Evolutionary conservation across 2,888 invertebrate species (phyloP).

Genomic region (Panzeria rudis): DNA sequence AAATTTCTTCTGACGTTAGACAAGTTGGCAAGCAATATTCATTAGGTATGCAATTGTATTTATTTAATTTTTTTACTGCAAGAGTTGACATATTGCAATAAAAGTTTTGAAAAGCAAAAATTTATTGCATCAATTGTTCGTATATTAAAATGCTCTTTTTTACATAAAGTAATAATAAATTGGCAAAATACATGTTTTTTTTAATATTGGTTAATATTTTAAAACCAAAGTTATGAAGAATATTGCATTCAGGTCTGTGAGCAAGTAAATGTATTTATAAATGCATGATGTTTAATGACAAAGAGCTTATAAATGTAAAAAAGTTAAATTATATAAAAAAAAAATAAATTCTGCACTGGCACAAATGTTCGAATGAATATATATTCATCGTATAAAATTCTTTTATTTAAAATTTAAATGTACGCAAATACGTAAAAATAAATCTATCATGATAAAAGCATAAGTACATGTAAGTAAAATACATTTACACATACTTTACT

Average conservation of each 20-base stretch:
- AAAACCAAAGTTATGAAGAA: slow-evolving; percentile 2
- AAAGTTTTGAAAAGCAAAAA: slow-evolving; percentile 30
- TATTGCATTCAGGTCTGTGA: neutral
- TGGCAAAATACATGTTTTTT: neutral
- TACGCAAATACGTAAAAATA: slow-evolving; percentile 12
- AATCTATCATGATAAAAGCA: slow-evolving; percentile 44
- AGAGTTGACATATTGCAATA: slow-evolving; percentile 14
- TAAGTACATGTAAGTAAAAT: slow-evolving; percentile 29
- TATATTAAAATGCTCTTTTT: slow-evolving; percentile 16
- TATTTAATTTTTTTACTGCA: neutral
- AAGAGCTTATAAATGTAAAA: neutral
- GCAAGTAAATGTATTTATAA: neutral
- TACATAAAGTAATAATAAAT: slow-evolving; percentile 12
- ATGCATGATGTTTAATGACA: slow-evolving; percentile 1
- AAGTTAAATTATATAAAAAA: neutral
- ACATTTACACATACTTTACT: slow-evolving; percentile 18
- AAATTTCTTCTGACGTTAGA: too few relatives aligned
- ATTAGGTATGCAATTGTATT: neutral
- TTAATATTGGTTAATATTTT: slow-evolving; percentile 1
- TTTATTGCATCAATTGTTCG: slow-evolving; percentile 36
- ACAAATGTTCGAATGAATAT: slow-evolving; percentile 18
- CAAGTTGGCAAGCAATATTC: too few relatives aligned
- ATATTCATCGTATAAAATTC: neutral
- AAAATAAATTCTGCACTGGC: slow-evolving; percentile 3
- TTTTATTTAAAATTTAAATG: neutral